Percentiles rank a stretch among this genome's conserved stretches.
phyloP scores from a whole-genome alignment of 2,113 vertebrate genomes.

The Cryptoleucopteryx plumbea region DNA sequence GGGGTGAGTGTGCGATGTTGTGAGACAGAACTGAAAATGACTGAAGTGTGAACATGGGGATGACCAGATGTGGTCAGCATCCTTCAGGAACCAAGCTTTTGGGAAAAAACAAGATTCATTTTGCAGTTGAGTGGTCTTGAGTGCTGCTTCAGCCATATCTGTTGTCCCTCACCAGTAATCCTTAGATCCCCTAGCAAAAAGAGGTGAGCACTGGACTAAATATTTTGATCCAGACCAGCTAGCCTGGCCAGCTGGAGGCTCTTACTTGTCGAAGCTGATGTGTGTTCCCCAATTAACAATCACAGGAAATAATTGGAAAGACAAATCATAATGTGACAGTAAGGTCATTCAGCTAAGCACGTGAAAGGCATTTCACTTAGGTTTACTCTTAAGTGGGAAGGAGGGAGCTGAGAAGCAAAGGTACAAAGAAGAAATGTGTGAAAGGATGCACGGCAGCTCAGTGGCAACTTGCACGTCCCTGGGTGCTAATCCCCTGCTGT shows the following conservation, averaged over 20 bases:
- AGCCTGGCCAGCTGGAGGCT: not conserved
- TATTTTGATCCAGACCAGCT: not conserved
- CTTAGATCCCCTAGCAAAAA: not conserved
- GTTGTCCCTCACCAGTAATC: not conserved
- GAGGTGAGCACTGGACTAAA: not conserved
- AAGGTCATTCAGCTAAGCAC: not conserved
- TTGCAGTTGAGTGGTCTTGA: not conserved
- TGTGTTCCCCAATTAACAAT: not conserved
- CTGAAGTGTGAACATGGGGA: not conserved
- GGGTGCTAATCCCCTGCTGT: not conserved
- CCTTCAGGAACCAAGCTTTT: not conserved
- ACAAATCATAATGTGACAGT: not conserved
- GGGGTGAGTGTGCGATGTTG: not conserved
- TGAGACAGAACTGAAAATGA: not conserved
- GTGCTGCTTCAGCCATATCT: not conserved
- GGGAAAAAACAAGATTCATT: not conserved
- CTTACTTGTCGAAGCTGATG: not conserved
- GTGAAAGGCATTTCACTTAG: not conserved
- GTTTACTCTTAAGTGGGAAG: not conserved
- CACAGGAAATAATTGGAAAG: not conserved
- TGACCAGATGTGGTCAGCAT: not conserved
- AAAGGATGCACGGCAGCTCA: fast-evolving
- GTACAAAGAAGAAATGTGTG: not conserved
- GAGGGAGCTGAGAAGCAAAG: not conserved
- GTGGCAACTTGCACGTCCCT: not conserved